Evolutionary conservation across 2,888 invertebrate species (phyloP).

Genomic region (Sisyra nigra): DNA sequence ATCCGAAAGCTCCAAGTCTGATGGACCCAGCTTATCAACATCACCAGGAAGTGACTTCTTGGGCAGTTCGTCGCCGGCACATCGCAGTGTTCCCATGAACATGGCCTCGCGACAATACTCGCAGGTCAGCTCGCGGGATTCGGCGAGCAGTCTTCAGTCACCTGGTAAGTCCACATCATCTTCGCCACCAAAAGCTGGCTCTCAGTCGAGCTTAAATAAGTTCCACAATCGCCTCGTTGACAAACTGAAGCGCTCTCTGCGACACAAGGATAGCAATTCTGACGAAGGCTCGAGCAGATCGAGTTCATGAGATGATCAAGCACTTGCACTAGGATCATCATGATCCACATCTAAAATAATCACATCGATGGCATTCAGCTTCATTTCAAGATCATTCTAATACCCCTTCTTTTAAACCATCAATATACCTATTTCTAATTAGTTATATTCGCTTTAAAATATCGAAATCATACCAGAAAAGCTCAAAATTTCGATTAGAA

Average conservation of each 20-base stretch:
- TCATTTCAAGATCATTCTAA: too few relatives aligned
- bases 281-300: slow-evolving; percentile 32
- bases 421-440: too few relatives aligned
- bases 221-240: slow-evolving; percentile 68
- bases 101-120: slow-evolving; percentile 44
- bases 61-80: slow-evolving; percentile 33
- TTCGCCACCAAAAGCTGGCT: slow-evolving; percentile 42
- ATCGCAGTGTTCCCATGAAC: slow-evolving; percentile 50
- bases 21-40: slow-evolving; percentile 52
- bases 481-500: too few relatives aligned
- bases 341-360: too few relatives aligned
- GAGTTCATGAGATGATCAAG: slow-evolving; percentile 10
- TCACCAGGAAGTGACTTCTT: slow-evolving; percentile 44
- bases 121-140: slow-evolving; percentile 41
- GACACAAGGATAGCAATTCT: slow-evolving; percentile 35
- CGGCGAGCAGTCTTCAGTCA: slow-evolving; percentile 44
- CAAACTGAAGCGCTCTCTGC: slow-evolving; percentile 56
- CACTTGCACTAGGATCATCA: not conserved
- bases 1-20: slow-evolving; percentile 57
- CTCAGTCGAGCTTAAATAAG: slow-evolving; percentile 49
- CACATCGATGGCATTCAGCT: too few relatives aligned
- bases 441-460: too few relatives aligned
- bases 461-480: too few relatives aligned
- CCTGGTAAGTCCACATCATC: slow-evolving; percentile 48
- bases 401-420: too few relatives aligned